Conservation (phyloP, 2,113 vertebrate genomes). For the Rissa tridactyla region DNA sequence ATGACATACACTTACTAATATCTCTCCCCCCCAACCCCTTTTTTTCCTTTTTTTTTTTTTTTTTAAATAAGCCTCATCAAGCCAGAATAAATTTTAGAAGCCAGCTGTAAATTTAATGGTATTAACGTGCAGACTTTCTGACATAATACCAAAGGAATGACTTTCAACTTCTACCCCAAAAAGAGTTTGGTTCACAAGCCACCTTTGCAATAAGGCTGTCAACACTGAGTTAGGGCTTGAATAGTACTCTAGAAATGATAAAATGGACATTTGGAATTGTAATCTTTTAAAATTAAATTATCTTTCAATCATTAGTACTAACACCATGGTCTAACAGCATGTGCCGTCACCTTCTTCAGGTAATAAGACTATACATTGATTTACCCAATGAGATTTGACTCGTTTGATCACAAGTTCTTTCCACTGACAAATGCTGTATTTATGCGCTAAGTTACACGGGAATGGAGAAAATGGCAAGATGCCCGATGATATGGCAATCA, state of each 20-base stretch:
- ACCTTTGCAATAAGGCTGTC: background rate
- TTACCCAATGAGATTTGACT: background rate
- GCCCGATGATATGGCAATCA: background rate
- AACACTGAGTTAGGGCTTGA: background rate
- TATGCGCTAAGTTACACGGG: background rate
- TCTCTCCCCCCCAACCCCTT: background rate
- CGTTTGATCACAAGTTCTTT: background rate
- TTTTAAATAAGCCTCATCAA: background rate
- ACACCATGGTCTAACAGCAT: background rate
- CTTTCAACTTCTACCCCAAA: background rate
- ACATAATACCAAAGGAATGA: background rate
- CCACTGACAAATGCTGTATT: background rate
- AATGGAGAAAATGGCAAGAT: background rate
- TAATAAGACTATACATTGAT: background rate
- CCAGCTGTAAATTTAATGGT: background rate
- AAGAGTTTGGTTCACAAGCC: background rate
- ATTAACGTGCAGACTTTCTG: background rate
- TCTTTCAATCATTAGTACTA: background rate
- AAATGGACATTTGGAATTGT: background rate
- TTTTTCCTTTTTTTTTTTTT: background rate
- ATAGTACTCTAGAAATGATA: background rate
- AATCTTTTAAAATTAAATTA: background rate
- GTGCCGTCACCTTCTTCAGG: background rate
- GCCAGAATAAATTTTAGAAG: background rate
- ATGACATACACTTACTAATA: background rate